A percentile compares a stretch with the other conserved stretches of the same genome.
phyloP scores from a whole-genome alignment of 2,113 vertebrate species.

The Brachypteracias leptosomus region DNA sequence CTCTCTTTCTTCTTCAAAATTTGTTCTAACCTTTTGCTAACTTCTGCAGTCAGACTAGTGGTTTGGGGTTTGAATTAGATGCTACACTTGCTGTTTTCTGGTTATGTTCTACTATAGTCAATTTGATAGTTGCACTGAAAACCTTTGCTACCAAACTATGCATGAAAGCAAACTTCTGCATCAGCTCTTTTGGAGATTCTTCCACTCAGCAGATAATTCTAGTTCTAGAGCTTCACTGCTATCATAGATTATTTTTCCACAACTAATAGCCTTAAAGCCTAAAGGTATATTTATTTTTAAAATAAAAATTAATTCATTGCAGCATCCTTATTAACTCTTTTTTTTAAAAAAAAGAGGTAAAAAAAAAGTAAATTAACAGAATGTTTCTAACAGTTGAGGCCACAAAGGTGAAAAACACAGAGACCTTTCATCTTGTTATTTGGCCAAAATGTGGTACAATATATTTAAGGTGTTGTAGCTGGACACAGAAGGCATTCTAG shows the following conservation, averaged over 20 bases:
- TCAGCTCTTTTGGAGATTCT: not conserved
- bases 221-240: not conserved
- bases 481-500: not conserved
- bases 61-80: not conserved
- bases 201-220: not conserved
- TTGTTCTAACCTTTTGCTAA: not conserved
- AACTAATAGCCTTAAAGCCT: not conserved
- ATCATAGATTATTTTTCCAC: not conserved
- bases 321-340: not conserved
- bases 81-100: not conserved
- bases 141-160: not conserved
- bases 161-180: not conserved
- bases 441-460: not conserved
- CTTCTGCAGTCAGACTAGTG: not conserved
- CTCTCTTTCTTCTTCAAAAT: not conserved
- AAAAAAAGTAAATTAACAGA: not conserved
- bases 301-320: not conserved
- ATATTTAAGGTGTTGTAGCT: not conserved
- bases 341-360: not conserved
- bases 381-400: not conserved
- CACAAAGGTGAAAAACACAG: not conserved
- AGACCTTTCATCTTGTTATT: not conserved
- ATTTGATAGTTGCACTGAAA: not conserved
- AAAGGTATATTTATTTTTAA: not conserved
- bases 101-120: not conserved